A percentile compares a stretch with the other conserved stretches of the same genome.
Conservation (phyloP, 2,888 invertebrate species). For the Hecatera dysodea region DNA sequence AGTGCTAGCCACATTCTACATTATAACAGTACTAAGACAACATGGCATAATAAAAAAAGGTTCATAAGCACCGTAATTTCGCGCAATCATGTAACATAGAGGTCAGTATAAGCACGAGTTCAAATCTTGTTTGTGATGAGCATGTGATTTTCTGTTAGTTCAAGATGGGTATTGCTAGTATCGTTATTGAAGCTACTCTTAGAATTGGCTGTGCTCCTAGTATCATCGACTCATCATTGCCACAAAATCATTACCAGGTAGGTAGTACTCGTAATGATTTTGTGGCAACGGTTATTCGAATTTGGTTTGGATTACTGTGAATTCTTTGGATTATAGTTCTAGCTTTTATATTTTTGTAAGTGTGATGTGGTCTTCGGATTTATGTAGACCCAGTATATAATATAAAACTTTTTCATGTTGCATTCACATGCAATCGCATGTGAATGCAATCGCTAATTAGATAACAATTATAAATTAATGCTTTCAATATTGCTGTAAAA, state of each 20-base stretch:
- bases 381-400: not conserved
- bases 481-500: not conserved
- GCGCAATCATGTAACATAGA: conserved; percentile 62
- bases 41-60: conserved; percentile 56
- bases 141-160: conserved; percentile 53
- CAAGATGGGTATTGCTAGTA: conserved; percentile 48
- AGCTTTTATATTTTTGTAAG: not conserved
- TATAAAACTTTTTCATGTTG: too few species aligned
- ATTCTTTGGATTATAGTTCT: not conserved
- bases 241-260: too few species aligned
- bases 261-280: conserved; percentile 37
- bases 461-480: not conserved
- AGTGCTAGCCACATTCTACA: conserved; percentile 62
- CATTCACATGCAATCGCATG: too few species aligned
- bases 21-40: conserved; percentile 65
- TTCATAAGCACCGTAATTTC: conserved; percentile 65
- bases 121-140: conserved; percentile 41
- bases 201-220: conserved; percentile 34
- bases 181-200: conserved; percentile 51
- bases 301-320: conserved; percentile 44
- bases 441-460: too few species aligned
- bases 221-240: too few species aligned
- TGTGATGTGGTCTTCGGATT: not conserved
- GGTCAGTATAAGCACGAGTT: conserved; percentile 59
- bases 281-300: conserved; percentile 48